Evolutionary conservation across 2,113 vertebrate genomes (phyloP).

Genomic region (Sminthopsis crassicaudata): DNA sequence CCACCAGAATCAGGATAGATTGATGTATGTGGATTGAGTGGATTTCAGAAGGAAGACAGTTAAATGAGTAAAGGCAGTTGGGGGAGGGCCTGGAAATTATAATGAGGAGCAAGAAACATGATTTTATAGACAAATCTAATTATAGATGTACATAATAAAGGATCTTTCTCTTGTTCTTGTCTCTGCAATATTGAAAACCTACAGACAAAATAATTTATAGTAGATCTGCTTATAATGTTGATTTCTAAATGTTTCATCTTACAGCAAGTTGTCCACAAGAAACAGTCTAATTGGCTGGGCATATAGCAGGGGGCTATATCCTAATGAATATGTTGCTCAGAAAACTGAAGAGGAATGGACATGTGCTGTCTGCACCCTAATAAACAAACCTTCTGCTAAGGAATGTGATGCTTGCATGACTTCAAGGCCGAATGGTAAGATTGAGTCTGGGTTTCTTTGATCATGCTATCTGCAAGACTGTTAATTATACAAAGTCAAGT

Average conservation of each 20-base stretch:
- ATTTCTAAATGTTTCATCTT: slow-evolving; percentile 53
- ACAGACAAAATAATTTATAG: neutral
- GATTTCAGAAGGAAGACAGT: neutral
- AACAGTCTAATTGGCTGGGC: slow-evolving; percentile 86
- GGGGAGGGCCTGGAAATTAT: neutral
- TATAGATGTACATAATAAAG: neutral
- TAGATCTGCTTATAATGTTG: neutral
- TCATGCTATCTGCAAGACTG: slow-evolving; percentile 26
- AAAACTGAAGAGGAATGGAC: slow-evolving; percentile 92
- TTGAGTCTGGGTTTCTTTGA: slow-evolving; percentile 19
- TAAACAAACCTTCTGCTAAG: slow-evolving; percentile 88
- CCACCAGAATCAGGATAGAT: neutral
- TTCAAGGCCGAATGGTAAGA: slow-evolving; percentile 89
- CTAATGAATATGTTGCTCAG: slow-evolving; percentile 82
- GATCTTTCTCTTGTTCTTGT: neutral
- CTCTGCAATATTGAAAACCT: slow-evolving; percentile 19
- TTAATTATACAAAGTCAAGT: slow-evolving; percentile 33
- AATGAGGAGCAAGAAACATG: neutral
- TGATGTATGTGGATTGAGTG: neutral
- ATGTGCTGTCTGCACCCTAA: slow-evolving; percentile 90
- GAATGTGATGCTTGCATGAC: slow-evolving; percentile 92
- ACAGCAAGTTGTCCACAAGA: slow-evolving; percentile 88
- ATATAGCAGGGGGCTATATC: slow-evolving; percentile 64
- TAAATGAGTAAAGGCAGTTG: neutral
- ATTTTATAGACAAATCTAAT: neutral